These are phyloP conservation scores for Tragelaphus scriptus DNA, from an alignment of 2,113 vertebrate genomes.

Conservation along the genomic window DNA sequence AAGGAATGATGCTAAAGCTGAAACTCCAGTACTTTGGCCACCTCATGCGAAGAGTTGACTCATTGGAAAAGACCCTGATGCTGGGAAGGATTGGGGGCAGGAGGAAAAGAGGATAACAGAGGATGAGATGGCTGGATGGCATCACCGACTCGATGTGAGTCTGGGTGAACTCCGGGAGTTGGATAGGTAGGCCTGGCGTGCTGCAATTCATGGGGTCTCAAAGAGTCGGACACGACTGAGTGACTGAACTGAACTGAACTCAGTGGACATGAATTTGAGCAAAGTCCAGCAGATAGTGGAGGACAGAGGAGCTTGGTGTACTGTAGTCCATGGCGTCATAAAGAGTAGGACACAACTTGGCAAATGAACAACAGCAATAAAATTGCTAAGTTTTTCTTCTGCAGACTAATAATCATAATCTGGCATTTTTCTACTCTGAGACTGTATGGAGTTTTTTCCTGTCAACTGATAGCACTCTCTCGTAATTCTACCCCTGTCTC, in stretches of 20 bases:
- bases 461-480: not conserved
- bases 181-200: no score
- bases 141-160: no score
- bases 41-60: no score
- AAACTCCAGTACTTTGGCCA: no score
- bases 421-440: not conserved
- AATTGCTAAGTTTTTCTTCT: not conserved
- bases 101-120: no score
- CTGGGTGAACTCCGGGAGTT: no score
- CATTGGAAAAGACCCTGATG: no score
- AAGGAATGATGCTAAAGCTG: no score
- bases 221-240: no score
- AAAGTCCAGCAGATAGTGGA: not conserved
- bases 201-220: no score
- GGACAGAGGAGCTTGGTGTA: not conserved
- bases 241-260: not conserved
- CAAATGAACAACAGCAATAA: not conserved
- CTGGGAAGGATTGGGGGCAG: no score
- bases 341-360: not conserved
- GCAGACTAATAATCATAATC: not conserved
- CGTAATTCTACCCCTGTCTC: not conserved
- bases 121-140: no score
- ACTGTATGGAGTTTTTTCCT: not conserved
- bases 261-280: not conserved
- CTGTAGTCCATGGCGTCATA: accelerated